Conservation (phyloP, 1,140 invertebrate genomes). For the Camponotus pennsylvanicus region DNA sequence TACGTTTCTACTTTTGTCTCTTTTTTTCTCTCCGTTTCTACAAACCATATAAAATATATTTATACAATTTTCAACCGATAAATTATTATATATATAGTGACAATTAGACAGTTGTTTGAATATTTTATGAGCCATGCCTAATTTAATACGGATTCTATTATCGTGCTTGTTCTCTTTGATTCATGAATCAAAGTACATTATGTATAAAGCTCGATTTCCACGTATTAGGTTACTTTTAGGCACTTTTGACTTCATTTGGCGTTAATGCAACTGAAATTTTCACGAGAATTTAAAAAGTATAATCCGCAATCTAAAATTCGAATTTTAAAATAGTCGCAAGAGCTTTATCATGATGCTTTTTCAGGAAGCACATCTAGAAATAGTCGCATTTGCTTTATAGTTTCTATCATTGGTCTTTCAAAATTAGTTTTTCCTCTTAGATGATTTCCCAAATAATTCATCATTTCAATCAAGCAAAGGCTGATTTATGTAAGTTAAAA, state of each 20-base stretch:
- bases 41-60: neutral
- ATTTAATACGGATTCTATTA: neutral
- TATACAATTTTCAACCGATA: neutral
- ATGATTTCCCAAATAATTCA: neutral
- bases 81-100: neutral
- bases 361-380: neutral
- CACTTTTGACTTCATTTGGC: neutral
- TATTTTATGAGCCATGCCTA: neutral
- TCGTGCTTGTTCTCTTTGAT: neutral
- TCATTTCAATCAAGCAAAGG: neutral
- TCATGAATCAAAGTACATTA: neutral
- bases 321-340: constrained; percentile 15
- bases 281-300: constrained; percentile 1
- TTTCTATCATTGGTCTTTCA: neutral
- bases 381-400: neutral
- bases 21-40: neutral
- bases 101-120: neutral
- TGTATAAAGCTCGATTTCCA: neutral
- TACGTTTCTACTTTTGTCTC: no score
- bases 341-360: neutral
- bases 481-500: neutral
- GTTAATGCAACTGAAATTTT: constrained; percentile 18
- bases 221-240: neutral
- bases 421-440: neutral
- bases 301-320: neutral